Base-by-base conservation (phyloP, 2,113 vertebrate species). In the Suncus etruscus region DNA sequence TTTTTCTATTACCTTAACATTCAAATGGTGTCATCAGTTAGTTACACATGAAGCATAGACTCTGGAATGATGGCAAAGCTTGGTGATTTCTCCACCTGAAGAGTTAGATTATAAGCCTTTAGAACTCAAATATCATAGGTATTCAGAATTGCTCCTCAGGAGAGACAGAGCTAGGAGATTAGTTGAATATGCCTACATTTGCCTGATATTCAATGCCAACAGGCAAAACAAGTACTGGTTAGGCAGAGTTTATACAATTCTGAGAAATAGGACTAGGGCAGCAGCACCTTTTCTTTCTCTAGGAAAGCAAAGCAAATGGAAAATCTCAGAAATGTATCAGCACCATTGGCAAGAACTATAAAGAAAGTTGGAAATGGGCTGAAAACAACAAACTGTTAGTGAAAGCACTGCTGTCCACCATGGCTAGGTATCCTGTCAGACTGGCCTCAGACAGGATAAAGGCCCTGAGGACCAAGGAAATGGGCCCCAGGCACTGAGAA, bases 271-370 rank as follows among this genome's bases (percentile, higher is more conserved):
- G n/a, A 51, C 81, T 58, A 63, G 76, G 15, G 83, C 11, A 81
- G 87, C 90, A 94, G 47, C 47, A 87, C 93, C 83, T 90, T 88
- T 88, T 89, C 73, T 88, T 91, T 87, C 90, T 94, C 87, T 81
- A 63, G 48, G n/a, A 87, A 89, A 92, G 83, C 81, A 94, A 89
- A 61, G 27, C 39, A 90, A 91, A 79, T 89, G 88, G 69, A 85
- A 86, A 69, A 92, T 9, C 81, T 85, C 51, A 27, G 70, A 89
- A 91, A 91, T 66, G 14, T 12, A 58, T 81, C 5, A 84, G 58
- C 63, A n/a, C 48, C 79, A 22, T 48, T 90, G 47, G 32, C 87
- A 87, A 66, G 29, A 15, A 80, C 8, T 11, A 29, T 29, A 8
- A 47, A 63, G 18, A 74, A 51, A 45, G 18, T 39, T 84, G 15